A percentile compares a stretch with the other conserved stretches of the same genome.
These are phyloP conservation scores for Mimachlamys varia DNA, from an alignment of 2,888 invertebrate genomes.

Conservation along the genomic window DNA sequence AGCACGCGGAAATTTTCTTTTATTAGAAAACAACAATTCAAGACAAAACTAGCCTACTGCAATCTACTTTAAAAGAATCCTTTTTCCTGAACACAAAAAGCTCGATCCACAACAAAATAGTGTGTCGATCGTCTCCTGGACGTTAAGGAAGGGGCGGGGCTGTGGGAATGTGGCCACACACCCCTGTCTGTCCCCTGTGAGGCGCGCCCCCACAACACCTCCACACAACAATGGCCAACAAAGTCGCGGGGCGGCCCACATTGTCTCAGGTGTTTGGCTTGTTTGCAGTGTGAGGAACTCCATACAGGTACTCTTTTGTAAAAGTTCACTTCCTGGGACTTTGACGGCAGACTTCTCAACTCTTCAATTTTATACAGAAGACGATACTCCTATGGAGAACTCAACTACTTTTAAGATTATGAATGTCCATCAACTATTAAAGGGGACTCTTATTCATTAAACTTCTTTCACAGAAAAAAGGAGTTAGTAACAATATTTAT, in stretches of 20 bases:
- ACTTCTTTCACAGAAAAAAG: too few relatives aligned
- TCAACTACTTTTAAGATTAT: too few relatives aligned
- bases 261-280: constrained; percentile 7
- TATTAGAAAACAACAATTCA: neutral
- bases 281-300: neutral
- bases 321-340: neutral
- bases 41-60: neutral
- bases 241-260: neutral
- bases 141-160: neutral
- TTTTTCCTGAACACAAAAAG: neutral
- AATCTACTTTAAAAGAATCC: neutral
- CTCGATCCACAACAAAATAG: neutral
- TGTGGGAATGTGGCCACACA: neutral
- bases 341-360: neutral
- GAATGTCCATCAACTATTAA: too few relatives aligned
- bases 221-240: neutral
- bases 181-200: neutral
- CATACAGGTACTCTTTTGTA: neutral
- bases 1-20: neutral
- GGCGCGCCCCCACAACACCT: neutral
- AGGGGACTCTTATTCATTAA: too few relatives aligned
- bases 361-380: neutral
- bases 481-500: too few relatives aligned
- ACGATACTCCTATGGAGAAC: too few relatives aligned
- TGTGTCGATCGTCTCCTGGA: neutral